Evolutionary conservation across 2,797 vertebrate genomes (phyloP).

Genomic region (Notamacropus eugenii): DNA sequence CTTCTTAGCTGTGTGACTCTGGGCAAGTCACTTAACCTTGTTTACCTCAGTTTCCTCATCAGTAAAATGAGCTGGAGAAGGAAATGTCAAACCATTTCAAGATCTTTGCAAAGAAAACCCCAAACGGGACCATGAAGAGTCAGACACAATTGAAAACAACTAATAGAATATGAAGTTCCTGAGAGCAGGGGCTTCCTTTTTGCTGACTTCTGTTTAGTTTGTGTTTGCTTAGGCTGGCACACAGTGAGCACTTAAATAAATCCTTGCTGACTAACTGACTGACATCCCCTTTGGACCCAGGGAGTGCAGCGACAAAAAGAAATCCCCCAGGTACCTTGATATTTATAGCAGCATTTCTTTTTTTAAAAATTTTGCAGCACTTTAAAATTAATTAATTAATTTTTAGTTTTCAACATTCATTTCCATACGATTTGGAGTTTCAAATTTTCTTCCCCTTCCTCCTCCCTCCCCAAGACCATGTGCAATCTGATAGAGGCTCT

Average conservation of each 20-base stretch:
- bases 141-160: not conserved
- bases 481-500: too few relatives aligned
- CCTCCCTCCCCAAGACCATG: too few relatives aligned
- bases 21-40: not conserved
- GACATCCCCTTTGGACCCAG: not conserved
- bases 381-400: too few relatives aligned
- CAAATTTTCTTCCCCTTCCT: too few relatives aligned
- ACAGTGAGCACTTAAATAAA: not conserved
- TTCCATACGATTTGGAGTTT: too few relatives aligned
- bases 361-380: too few relatives aligned
- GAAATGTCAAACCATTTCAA: not conserved
- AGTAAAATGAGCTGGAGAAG: not conserved
- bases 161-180: not conserved
- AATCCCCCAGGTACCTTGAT: not conserved
- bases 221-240: not conserved
- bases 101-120: not conserved
- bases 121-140: not conserved
- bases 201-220: not conserved
- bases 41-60: not conserved
- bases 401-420: too few relatives aligned
- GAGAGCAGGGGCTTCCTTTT: not conserved
- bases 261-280: not conserved
- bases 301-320: not conserved
- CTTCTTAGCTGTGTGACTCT: not conserved
- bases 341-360: not conserved